Percentiles rank a stretch among this genome's conserved stretches.
Evolutionary conservation across 2,888 invertebrate genomes (phyloP).

Genomic region (Sinotaia quadrata): DNA sequence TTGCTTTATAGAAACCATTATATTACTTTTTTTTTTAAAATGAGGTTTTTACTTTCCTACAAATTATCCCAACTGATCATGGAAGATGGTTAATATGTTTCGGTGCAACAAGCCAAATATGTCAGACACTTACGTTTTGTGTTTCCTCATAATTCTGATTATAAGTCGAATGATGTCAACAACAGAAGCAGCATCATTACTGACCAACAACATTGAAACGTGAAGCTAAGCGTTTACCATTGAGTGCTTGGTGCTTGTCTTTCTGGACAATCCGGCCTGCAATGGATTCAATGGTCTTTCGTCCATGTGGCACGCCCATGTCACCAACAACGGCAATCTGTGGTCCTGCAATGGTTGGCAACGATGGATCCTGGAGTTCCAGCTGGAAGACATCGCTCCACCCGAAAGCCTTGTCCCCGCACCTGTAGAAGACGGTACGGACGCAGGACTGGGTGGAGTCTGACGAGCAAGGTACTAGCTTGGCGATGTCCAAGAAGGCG

Average conservation of each 20-base stretch:
- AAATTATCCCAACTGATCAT: too few relatives aligned
- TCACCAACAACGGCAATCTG: conserved; percentile 39
- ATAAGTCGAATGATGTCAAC: background rate
- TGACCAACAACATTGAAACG: too few relatives aligned
- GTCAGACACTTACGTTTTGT: too few relatives aligned
- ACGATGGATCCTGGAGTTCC: conserved; percentile 5
- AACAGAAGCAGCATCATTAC: too few relatives aligned
- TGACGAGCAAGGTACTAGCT: conserved; percentile 6
- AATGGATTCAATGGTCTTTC: conserved; percentile 34
- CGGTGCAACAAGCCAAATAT: too few relatives aligned
- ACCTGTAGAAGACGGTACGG: conserved; percentile 29
- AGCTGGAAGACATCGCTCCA: conserved; percentile 31
- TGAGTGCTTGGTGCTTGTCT: too few relatives aligned
- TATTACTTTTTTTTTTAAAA: too few relatives aligned
- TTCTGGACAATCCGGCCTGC: conserved; percentile 8
- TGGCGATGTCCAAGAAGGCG: conserved; percentile 30
- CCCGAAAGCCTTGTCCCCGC: conserved; percentile 34
- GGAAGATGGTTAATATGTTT: too few relatives aligned
- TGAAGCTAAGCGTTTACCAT: too few relatives aligned
- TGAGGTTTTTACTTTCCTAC: too few relatives aligned
- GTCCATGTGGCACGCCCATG: conserved; percentile 33
- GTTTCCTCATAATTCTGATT: too few relatives aligned
- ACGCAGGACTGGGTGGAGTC: background rate
- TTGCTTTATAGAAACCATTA: too few relatives aligned
- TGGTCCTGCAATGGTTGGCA: background rate